These are phyloP conservation scores for Atherinosoma microstoma DNA, from an alignment of 2,797 vertebrate genomes.

Conservation along the genomic window DNA sequence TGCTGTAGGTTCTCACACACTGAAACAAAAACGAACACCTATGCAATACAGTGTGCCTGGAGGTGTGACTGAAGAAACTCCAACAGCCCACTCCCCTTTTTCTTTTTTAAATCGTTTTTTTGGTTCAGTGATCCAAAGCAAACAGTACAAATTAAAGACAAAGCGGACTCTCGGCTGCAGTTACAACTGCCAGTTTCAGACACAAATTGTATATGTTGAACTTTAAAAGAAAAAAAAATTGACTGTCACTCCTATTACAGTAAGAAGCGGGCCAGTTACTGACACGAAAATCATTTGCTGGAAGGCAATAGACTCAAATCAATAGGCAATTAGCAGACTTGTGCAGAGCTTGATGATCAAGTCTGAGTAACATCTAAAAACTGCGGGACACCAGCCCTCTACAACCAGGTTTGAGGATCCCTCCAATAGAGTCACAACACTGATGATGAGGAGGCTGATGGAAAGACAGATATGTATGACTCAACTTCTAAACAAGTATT, in stretches of 20 bases:
- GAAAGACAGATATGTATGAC: not conserved
- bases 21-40: conserved; percentile 36
- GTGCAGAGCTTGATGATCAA: no score
- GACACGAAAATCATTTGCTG: not conserved
- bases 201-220: conserved; percentile 36
- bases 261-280: not conserved
- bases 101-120: conserved; percentile 16
- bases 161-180: conserved; percentile 41
- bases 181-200: conserved; percentile 31
- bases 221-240: conserved; percentile 5
- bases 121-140: conserved; percentile 59
- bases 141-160: conserved; percentile 56
- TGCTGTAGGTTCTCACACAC: conserved; percentile 9
- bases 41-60: conserved; percentile 22
- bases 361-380: no score
- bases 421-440: not conserved
- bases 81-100: no score
- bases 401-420: no score
- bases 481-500: not conserved
- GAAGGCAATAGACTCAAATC: not conserved
- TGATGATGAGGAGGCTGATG: not conserved
- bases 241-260: not conserved
- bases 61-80: conserved; percentile 22
- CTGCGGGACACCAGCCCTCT: no score
- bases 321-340: no score